Evolutionary conservation across 2,113 vertebrate species (phyloP).

Genomic region (Lophura nycthemera): DNA sequence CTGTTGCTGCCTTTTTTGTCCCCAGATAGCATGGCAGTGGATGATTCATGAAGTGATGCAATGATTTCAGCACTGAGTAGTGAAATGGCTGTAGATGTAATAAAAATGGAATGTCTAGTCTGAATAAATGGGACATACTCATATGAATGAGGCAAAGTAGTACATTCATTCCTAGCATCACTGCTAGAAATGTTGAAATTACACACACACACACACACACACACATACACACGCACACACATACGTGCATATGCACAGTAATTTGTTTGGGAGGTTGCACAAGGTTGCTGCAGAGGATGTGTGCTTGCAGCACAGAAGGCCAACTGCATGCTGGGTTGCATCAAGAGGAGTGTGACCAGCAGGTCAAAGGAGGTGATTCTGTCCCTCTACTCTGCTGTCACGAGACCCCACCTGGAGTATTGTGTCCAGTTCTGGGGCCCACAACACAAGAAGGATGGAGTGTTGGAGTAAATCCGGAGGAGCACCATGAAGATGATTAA

Average conservation of each 20-base stretch:
- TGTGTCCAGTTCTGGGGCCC: no score
- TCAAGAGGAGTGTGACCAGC: no score
- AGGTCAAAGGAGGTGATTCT: no score
- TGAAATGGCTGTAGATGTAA: not conserved
- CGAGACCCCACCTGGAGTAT: no score
- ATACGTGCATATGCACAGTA: not conserved
- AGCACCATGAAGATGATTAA: no score
- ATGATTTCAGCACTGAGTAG: not conserved
- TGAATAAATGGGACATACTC: not conserved
- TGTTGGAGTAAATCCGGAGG: no score
- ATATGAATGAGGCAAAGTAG: not conserved
- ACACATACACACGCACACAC: no score
- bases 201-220: not conserved
- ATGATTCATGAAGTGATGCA: not conserved
- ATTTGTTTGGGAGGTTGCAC: not conserved
- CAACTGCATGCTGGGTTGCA: no score
- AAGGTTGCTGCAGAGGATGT: not conserved
- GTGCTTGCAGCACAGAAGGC: no score
- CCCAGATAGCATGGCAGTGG: not conserved
- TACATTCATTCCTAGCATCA: not conserved
- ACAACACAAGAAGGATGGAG: no score
- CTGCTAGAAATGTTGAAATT: conserved; percentile 6
- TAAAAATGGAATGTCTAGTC: conserved; percentile 44
- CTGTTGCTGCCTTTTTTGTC: not conserved
- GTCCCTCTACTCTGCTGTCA: no score